A percentile compares a stretch with the other conserved stretches of the same genome.
Evolutionary conservation across 53 echinoderm and acorn worm species (phyloP).

Genomic region (Apostichopus leukothele): DNA sequence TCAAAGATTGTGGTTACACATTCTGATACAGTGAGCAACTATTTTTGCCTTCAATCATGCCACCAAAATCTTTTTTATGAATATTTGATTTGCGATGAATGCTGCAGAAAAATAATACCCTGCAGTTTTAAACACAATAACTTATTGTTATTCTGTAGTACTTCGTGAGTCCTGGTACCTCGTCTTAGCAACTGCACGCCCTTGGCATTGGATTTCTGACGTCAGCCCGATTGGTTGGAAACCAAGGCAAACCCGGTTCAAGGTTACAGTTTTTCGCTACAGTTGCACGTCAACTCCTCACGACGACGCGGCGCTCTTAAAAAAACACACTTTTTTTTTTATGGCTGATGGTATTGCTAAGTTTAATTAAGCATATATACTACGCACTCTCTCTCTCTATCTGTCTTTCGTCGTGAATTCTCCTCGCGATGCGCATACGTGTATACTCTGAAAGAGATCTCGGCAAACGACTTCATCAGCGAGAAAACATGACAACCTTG

Average conservation of each 20-base stretch:
- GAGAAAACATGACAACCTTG: not conserved
- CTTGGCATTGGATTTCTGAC: conserved; percentile 33
- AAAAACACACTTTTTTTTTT: conserved; percentile 2
- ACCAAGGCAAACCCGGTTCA: not conserved
- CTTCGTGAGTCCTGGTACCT: not conserved
- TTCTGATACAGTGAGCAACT: too few species aligned
- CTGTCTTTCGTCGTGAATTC: not conserved
- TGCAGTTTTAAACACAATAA: not conserved
- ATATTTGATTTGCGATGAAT: too few species aligned
- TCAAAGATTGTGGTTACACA: too few species aligned
- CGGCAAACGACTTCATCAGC: not conserved
- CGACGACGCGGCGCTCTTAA: not conserved
- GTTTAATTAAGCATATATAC: conserved; percentile 37
- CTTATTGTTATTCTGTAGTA: not conserved
- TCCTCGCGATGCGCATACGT: too few species aligned
- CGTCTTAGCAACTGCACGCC: conserved; percentile 17
- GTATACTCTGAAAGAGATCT: not conserved
- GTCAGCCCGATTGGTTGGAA: not conserved
- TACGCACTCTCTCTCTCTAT: not conserved
- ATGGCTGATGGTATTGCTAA: conserved; percentile 28
- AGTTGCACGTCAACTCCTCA: not conserved
- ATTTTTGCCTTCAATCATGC: too few species aligned
- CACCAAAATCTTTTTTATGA: too few species aligned
- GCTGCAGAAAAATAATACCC: too few species aligned
- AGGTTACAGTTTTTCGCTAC: not conserved